Evolutionary conservation across 2,888 invertebrate genomes (phyloP), one percentile per base, ranked within the genome.

Genomic region (Caenorhabditis macrosperma): DNA sequence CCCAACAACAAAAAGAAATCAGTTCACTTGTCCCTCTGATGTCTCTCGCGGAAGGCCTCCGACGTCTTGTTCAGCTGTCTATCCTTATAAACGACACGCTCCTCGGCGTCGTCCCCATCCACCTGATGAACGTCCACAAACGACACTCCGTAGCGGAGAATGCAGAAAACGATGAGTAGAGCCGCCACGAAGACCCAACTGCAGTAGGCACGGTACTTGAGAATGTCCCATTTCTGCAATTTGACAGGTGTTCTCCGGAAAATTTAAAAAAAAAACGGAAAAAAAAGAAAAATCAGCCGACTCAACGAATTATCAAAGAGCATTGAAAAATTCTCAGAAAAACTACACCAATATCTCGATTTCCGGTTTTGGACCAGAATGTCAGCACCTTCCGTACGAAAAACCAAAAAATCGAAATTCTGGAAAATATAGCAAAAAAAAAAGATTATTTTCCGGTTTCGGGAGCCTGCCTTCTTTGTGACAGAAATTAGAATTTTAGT

Each of bases 1-100:
- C n/a, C n/a, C n/a, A n/a, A n/a, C n/a, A n/a, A n/a, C n/a, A n/a
- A n/a, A n/a, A n/a, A n/a, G n/a, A n/a, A n/a, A n/a, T n/a, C 41
- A n/a, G 9, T 4, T 10, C 10, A 46, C 67, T 68, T 50, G 20
- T 50, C 20, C 50, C 72, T 46, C 92, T 92, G 78, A 90, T 94
- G 94, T 91, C 59, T 30, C 22, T 17, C 41, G 33, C 54, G 41
- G 12, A 61, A 61, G 0, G 38, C 61, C 33, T 61, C 59, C 4
- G 71, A 41, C 5, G 71, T 71, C 54, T 54, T 61, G 12, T 44
- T 44, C 28, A 71, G 35, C 30, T 71, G 61, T 26, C 71, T 20
- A 38, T 71, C 54, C 22, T 41, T 52, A 24, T 71, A 71, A 15
- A 60, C 61, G 5, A 61, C 17, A n/a, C 54, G 46, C 2, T 12